Base-by-base conservation (phyloP, 2,797 vertebrate species). In the Rhynchotus rufescens region DNA sequence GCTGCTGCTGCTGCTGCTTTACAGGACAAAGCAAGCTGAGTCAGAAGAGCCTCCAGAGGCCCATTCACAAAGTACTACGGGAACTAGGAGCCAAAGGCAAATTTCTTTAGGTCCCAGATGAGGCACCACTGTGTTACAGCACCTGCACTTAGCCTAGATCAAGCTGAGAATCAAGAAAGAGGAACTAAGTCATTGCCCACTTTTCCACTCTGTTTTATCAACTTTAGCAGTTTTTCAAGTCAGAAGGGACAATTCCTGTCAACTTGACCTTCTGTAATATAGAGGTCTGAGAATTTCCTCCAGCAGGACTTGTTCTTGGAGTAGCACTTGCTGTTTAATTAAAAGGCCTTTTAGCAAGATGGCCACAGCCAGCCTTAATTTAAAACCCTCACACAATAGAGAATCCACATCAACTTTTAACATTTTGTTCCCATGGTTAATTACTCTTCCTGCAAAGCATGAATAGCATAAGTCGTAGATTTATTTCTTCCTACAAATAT, bases 401-500 rank as follows among this genome's bases (percentile, higher is more conserved):
- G 42, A 88, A 93, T 59, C 66, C 20, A 72, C 45, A 90, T n/a
- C 28, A 65, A 32, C 40, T 87, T 94, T 87, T 86, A 81, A 68
- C 28, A 44, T 76, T 92, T 92, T 81, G 38, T 91, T 91, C 80
- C 80, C 75, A 66, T 7, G 30, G 85, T 62, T 91, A 92, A 83
- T 81, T 91, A 68, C 51, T 73, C 56, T 61, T 28, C n/a, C 13
- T 89, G 89, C 91, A 80, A 93, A 93, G 67, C 17, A 66, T 28
- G 45, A 91, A 91, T 86, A 80, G 51, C 47, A 89, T 79, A 68
- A 93, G 76, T 71, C n/a, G 32, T 42, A 75, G 80, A 94, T 89
- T 89, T 92, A 92, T 88, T 91, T 93, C 85, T 94, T 95, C 85
- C 89, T 89, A 79, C 77, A 91, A 90, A 34, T 59, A 11, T 89